These are phyloP conservation scores for Rugalucina vietnamica DNA, from an alignment of 2,888 invertebrate genomes.

Conservation along the genomic window DNA sequence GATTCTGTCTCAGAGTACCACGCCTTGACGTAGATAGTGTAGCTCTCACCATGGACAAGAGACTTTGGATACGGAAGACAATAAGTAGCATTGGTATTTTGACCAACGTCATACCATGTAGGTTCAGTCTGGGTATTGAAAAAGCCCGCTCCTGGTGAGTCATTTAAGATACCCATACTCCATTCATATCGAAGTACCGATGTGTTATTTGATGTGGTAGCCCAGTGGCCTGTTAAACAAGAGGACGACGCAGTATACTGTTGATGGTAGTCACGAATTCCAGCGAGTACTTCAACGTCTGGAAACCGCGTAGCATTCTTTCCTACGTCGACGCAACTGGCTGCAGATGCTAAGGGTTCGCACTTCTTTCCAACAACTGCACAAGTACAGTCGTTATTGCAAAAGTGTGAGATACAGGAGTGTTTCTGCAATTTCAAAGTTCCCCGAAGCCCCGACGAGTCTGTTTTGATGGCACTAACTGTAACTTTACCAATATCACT, in stretches of 20 bases:
- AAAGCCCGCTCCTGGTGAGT: conserved; percentile 55
- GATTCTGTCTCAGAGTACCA: conserved; percentile 52
- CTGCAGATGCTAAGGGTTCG: not conserved
- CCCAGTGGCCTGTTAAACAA: conserved; percentile 59
- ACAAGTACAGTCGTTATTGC: conserved; percentile 50
- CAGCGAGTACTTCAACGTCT: not conserved
- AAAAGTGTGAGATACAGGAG: conserved; percentile 42
- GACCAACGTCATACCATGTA: conserved; percentile 63
- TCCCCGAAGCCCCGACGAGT: not conserved
- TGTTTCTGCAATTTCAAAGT: conserved; percentile 39
- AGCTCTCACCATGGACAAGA: conserved; percentile 38
- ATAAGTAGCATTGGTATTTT: conserved; percentile 19
- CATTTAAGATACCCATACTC: conserved; percentile 56
- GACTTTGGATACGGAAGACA: conserved; percentile 46
- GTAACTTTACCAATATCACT: conserved; percentile 36
- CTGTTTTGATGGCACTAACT: not conserved
- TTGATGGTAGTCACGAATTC: not conserved
- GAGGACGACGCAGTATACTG: conserved; percentile 30
- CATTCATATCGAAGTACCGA: conserved; percentile 58
- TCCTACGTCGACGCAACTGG: not conserved
- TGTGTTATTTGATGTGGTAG: not conserved
- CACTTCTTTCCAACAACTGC: conserved; percentile 30
- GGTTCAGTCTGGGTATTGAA: conserved; percentile 46
- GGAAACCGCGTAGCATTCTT: not conserved
- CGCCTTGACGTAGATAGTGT: conserved; percentile 57